These are phyloP conservation scores for Epiblema foenella DNA, from an alignment of 2,888 invertebrate genomes.

Conservation along the genomic window DNA sequence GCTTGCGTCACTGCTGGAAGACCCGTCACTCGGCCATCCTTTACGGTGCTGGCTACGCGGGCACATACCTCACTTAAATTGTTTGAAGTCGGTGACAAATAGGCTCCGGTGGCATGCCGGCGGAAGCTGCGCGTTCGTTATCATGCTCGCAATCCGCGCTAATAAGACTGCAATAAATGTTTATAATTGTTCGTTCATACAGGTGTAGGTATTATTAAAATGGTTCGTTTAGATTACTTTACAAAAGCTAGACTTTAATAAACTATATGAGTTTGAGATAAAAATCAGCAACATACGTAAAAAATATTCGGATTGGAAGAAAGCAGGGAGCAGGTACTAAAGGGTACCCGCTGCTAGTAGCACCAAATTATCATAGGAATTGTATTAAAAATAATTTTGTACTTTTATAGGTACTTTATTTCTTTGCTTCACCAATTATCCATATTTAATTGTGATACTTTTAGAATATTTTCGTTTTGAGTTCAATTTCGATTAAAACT, in stretches of 20 bases:
- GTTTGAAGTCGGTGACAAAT: constrained; percentile 35
- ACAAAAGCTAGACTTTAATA: not conserved
- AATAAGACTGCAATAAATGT: constrained; percentile 30
- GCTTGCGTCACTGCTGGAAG: constrained; percentile 67
- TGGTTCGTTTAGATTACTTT: not conserved
- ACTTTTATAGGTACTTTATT: too few species aligned
- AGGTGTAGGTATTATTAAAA: constrained; percentile 1
- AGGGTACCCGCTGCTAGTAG: too few species aligned
- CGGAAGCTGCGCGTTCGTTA: constrained; percentile 30
- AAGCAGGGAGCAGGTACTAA: too few species aligned
- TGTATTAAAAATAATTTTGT: too few species aligned
- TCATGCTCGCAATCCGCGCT: constrained; percentile 28
- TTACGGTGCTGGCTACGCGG: constrained; percentile 25
- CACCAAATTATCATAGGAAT: too few species aligned
- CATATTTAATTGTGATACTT: too few species aligned
- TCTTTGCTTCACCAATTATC: not conserved
- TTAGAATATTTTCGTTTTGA: not conserved
- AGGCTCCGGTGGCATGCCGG: constrained; percentile 31
- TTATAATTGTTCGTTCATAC: constrained; percentile 22
- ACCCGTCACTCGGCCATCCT: constrained; percentile 53
- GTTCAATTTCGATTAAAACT: not conserved
- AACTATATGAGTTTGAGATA: not conserved
- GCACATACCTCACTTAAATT: constrained; percentile 41
- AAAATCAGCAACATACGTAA: not conserved
- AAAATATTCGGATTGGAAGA: not conserved